Evolutionary conservation across 2,113 vertebrate species (phyloP).

Genomic region (Herpailurus yagouaroundi): DNA sequence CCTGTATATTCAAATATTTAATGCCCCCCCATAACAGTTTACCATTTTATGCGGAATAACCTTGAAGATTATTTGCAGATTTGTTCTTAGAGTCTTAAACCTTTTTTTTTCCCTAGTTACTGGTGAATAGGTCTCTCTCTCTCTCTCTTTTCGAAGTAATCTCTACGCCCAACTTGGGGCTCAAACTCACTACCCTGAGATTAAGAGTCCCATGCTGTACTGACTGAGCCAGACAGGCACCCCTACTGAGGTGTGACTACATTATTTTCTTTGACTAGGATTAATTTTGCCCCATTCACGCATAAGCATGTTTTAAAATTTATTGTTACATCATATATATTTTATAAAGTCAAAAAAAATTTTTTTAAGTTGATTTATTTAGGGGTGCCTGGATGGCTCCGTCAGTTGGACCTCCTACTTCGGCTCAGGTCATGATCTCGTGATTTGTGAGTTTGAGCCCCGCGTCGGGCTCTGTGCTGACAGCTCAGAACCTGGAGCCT

Average conservation of each 20-base stretch:
- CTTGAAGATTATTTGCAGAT: background rate
- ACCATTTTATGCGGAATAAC: background rate
- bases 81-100: background rate
- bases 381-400: too few species aligned
- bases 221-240: background rate
- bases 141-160: background rate
- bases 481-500: too few species aligned
- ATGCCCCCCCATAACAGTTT: background rate
- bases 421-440: too few species aligned
- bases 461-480: too few species aligned
- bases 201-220: background rate
- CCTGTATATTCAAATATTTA: background rate
- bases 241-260: background rate
- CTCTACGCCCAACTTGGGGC: background rate
- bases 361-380: too few species aligned
- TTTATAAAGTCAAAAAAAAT: background rate
- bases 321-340: background rate
- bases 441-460: too few species aligned
- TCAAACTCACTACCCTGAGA: background rate
- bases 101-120: background rate
- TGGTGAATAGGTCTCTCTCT: background rate
- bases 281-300: background rate
- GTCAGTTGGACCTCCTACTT: too few species aligned
- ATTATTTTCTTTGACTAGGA: background rate
- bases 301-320: background rate